Percentiles rank a stretch among this genome's conserved stretches.
phyloP scores from a whole-genome alignment of 1,140 invertebrate genomes.

The Tetranychus urticae region DNA sequence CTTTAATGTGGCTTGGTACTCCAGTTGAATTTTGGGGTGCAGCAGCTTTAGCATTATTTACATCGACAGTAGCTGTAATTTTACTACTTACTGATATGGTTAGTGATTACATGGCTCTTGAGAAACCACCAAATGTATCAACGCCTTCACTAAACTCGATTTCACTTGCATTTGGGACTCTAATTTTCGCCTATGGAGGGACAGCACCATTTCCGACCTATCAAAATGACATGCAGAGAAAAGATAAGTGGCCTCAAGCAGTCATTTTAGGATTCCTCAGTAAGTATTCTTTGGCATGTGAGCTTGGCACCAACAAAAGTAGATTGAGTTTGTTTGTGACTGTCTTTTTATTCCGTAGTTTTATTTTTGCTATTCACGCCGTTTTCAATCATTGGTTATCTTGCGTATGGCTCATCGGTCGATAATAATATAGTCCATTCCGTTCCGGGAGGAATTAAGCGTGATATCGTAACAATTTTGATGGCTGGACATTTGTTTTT shows the following conservation, averaged over 20 bases:
- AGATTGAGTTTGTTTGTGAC: background rate
- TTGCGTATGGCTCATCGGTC: conserved; percentile 29
- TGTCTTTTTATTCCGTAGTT: conserved; percentile 4
- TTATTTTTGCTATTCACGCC: conserved; percentile 31
- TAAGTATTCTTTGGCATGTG: background rate
- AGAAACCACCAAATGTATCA: background rate
- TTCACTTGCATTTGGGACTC: conserved; percentile 34
- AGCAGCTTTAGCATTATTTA: background rate
- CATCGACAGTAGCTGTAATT: background rate
- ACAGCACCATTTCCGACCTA: conserved; percentile 39
- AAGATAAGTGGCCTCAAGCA: conserved; percentile 27
- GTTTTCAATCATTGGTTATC: conserved; percentile 28
- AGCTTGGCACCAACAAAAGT: too few relatives aligned
- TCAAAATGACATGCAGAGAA: conserved; percentile 38
- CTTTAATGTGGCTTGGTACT: conserved; percentile 38
- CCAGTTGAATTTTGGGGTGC: conserved; percentile 41
- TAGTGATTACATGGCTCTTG: background rate
- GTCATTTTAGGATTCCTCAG: conserved; percentile 27
- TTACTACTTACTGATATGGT: background rate
- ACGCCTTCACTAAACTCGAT: conserved; percentile 22
- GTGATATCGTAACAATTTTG: conserved; percentile 31
- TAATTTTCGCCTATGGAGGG: conserved; percentile 37
- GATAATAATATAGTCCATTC: conserved; percentile 28
- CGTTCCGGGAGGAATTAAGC: conserved; percentile 23
- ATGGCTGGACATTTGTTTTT: conserved; percentile 28